phyloP scores from a whole-genome alignment of 2,888 invertebrate species.

The Clistopyga incitator region DNA sequence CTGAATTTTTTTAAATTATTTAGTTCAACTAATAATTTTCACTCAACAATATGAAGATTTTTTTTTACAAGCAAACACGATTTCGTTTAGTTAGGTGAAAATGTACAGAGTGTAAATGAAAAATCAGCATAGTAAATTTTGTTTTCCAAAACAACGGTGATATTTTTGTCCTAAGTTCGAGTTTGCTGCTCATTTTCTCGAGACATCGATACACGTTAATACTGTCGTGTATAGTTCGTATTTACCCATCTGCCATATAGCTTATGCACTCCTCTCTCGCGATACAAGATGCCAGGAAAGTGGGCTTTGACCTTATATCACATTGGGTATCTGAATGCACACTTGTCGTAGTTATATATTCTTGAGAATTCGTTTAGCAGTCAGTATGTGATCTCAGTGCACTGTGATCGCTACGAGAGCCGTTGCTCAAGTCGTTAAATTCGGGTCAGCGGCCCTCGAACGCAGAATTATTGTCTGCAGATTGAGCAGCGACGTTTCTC shows the following conservation, averaged over 20 bases:
- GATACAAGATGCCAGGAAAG: slow-evolving; percentile 66
- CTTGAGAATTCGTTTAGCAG: slow-evolving; percentile 46
- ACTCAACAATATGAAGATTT: no score
- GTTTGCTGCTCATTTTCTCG: no score
- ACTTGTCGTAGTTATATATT: slow-evolving; percentile 63
- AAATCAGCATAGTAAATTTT: no score
- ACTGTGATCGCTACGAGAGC: slow-evolving; percentile 2
- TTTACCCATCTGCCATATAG: not conserved
- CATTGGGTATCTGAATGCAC: slow-evolving; percentile 58
- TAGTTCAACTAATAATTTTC: no score
- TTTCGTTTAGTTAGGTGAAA: no score
- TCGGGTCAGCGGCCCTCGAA: slow-evolving; percentile 21
- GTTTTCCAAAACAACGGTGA: no score
- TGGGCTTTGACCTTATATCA: slow-evolving; percentile 73
- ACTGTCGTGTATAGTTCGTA: no score
- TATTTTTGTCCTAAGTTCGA: no score
- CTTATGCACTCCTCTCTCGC: slow-evolving; percentile 56
- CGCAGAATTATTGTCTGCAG: slow-evolving; percentile 9
- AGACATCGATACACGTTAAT: not conserved
- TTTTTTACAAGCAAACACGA: no score
- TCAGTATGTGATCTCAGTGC: slow-evolving; percentile 34
- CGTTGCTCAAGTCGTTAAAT: not conserved
- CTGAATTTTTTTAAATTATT: no score
- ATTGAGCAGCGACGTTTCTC: slow-evolving; percentile 18
- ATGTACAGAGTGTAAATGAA: no score